phyloP scores from a whole-genome alignment of 2,797 vertebrate species.

The Loris lydekkerianus region DNA sequence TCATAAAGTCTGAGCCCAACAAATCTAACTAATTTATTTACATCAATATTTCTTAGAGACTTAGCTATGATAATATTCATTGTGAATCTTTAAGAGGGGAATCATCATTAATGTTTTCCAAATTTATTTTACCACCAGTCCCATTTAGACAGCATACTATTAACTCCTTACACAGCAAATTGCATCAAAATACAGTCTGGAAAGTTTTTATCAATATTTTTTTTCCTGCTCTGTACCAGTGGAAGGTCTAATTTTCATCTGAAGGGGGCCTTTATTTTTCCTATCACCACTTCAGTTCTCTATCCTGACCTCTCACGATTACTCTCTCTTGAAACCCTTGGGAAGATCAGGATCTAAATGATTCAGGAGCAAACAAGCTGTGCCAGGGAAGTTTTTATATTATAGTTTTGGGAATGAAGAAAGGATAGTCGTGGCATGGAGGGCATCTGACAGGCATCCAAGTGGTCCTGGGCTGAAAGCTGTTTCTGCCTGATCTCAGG shows the following conservation, averaged over 20 bases:
- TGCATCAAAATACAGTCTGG: not conserved
- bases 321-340: not conserved
- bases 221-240: not conserved
- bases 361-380: not conserved
- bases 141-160: not conserved
- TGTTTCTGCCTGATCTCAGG: not conserved
- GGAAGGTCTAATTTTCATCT: slow-evolving; percentile 16
- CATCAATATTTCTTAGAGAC: not conserved
- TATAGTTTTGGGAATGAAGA: not conserved
- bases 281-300: not conserved
- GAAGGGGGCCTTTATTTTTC: not conserved
- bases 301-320: not conserved
- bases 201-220: not conserved
- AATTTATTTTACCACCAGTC: slow-evolving; percentile 20
- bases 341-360: not conserved
- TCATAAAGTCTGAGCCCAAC: not conserved
- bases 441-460: not conserved
- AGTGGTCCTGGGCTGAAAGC: not conserved
- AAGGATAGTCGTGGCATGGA: not conserved
- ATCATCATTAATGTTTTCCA: slow-evolving; percentile 9
- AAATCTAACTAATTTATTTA: slow-evolving; percentile 27
- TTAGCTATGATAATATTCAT: slow-evolving; percentile 29
- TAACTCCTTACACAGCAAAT: slow-evolving; percentile 20
- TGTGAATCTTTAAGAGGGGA: slow-evolving; percentile 15
- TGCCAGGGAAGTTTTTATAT: slow-evolving; percentile 4